Evolutionary conservation across 2,113 vertebrate genomes (phyloP).

Genomic region (Sisor rabdophorus): DNA sequence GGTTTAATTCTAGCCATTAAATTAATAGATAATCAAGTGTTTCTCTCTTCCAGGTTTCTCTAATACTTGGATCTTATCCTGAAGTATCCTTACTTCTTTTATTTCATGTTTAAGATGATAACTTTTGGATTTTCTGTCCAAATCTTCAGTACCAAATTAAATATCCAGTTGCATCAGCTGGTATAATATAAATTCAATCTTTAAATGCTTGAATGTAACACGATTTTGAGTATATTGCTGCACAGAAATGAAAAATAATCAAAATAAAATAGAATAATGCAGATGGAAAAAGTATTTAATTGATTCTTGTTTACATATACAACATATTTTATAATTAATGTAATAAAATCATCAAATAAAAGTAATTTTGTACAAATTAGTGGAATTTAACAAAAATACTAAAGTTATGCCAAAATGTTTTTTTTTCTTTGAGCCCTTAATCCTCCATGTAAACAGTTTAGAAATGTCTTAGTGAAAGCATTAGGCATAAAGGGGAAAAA

Average conservation of each 20-base stretch:
- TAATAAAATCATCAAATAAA: too few species aligned
- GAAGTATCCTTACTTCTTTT: too few species aligned
- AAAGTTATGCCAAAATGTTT: not conserved
- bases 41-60: not conserved
- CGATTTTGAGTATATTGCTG: not conserved
- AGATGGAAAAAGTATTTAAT: not conserved
- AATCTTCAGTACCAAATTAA: constrained; percentile 13
- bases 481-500: constrained; percentile 31
- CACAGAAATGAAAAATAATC: not conserved
- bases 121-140: not conserved
- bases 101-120: not conserved
- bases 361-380: too few species aligned
- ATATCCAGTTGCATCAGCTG: constrained; percentile 33
- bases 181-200: not conserved
- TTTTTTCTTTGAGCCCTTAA: constrained; percentile 29
- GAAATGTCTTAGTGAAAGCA: constrained; percentile 15
- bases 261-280: not conserved
- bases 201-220: not conserved
- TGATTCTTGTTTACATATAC: not conserved
- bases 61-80: not conserved
- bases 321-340: too few species aligned
- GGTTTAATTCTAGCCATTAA: not conserved
- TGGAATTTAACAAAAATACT: too few species aligned
- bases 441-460: constrained; percentile 34
- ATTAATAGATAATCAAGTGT: not conserved